Base-by-base conservation (phyloP, 1,140 invertebrate genomes). In the Calycopis cecrops region DNA sequence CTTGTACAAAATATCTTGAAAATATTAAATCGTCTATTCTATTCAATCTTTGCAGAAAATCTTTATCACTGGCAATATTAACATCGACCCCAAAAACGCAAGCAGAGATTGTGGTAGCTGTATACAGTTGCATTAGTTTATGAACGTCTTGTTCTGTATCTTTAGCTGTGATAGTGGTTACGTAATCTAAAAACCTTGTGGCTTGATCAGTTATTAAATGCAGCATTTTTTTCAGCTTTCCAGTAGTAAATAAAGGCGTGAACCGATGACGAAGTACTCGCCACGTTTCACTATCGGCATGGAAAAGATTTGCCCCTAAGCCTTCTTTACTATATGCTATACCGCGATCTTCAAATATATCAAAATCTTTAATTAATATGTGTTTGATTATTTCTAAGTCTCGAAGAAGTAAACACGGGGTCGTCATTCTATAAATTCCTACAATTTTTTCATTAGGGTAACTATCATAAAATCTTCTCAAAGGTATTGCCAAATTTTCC, bases 361-460 rank as follows among this genome's bases (percentile, higher is more conserved):
- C 65, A 42, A 91, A 92, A 61, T 92, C 90, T 63, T 90, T 91
- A 2, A 90, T 84, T 14, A 93, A 55, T 1, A 93, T 85, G 14
- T 85, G 71, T 63, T 91, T 92, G 0, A 92, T 84, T 0, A 94
- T 64, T 6, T 91, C 89, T 14, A 91, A 74, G 65, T 93, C 90
- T 9, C 88, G 78, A 1, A 90, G 48, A 0, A 91, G 62, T 7
- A 91, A 56, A 7, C 79, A 67, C 0, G 91, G 90, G 1, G 86
- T 80, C 3, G 76, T 69, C 62, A 73, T 66, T 49, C 67, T 66
- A 21, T 67, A 87, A 1, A 82, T 48, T 14, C 85, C 83, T 9
- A 81, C 63, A 4, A 73, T 57, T 62, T 73, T 76, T 52, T 75
- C 71, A n/a, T 78, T 57, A 2, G 73, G 69, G 63, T 50, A 74